Base-by-base conservation (phyloP, 1,140 invertebrate genomes). In the Zaprionus taronus region DNA sequence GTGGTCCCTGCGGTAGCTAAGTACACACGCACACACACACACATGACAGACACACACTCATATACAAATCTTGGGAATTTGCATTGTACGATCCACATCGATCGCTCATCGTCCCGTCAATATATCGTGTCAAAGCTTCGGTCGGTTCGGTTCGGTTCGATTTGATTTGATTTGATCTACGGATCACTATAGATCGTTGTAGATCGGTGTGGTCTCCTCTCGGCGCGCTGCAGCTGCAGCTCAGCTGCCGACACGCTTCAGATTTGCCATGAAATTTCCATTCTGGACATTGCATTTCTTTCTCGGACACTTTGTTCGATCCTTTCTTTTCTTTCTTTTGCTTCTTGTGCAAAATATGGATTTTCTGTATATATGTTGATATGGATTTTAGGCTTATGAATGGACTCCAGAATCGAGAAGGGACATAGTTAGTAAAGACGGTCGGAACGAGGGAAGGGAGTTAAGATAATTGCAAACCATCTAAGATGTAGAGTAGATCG, bases 211-310 rank as follows among this genome's bases (percentile, higher is more conserved):
- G 69, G 47, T 72, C 69, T 57, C 14, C 14, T 4, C 14, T 44
- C 7, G 28, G 17, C 15, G 5, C n/a, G 17, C 28, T 34, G 44
- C 75, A 66, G 63, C 34, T 71, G 77, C 84, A 51, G 69, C 66
- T 79, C 81, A 72, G 69, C 74, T 72, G 69, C 72, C 75, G 83
- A 89, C 68, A 87, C 84, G 84, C 83, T 89, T 31, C 34, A 56
- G 72, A 89, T 91, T 90, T 49, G 79, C 81, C 86, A 85, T 85
- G 85, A 85, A 89, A 89, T 89, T 89, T 71, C 38, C 72, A 75
- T 80, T 81, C 67, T 80, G 83, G 82, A 75, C 66, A 69, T 47
- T 36, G 49, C 49, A 72, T 77, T 77, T 73, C 69, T 72, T 17
- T 49, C 47, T 51, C 31, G 34, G 24, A 36, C 22, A 26, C 58